Evolutionary conservation across 2,113 vertebrate genomes (phyloP).

Genomic region (Noctilio leporinus): DNA sequence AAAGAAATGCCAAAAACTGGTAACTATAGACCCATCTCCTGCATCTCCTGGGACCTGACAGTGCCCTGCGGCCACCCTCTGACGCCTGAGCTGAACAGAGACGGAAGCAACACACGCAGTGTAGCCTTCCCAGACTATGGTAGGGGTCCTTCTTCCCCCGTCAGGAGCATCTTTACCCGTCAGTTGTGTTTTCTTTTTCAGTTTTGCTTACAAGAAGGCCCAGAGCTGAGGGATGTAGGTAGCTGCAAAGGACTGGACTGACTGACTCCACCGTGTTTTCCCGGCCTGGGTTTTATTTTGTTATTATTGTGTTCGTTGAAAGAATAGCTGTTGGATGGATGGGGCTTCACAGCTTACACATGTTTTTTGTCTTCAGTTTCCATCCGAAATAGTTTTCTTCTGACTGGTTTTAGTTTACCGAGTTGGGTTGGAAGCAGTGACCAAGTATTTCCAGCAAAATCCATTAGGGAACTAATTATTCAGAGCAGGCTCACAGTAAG

Average conservation of each 20-base stretch:
- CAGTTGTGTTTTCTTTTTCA: neutral
- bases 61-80: rapidly evolving
- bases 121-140: neutral
- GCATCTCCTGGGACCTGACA: rapidly evolving
- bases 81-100: neutral
- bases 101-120: too few relatives aligned
- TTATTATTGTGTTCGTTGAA: neutral
- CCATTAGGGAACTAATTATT: neutral
- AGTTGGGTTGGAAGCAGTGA: neutral
- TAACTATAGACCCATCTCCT: neutral
- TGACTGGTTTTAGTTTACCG: neutral
- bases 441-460: neutral
- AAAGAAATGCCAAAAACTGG: neutral
- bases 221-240: neutral
- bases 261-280: neutral
- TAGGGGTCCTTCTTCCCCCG: neutral
- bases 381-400: neutral
- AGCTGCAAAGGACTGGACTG: neutral
- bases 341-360: neutral
- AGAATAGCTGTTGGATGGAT: neutral
- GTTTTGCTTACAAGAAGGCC: neutral
- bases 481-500: neutral
- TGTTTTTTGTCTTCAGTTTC: neutral
- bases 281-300: neutral
- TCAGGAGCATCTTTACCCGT: neutral